Evolutionary conservation across 2,888 invertebrate genomes (phyloP), one percentile per base, ranked within the genome.

Genomic region (Metallyticus violacea): DNA sequence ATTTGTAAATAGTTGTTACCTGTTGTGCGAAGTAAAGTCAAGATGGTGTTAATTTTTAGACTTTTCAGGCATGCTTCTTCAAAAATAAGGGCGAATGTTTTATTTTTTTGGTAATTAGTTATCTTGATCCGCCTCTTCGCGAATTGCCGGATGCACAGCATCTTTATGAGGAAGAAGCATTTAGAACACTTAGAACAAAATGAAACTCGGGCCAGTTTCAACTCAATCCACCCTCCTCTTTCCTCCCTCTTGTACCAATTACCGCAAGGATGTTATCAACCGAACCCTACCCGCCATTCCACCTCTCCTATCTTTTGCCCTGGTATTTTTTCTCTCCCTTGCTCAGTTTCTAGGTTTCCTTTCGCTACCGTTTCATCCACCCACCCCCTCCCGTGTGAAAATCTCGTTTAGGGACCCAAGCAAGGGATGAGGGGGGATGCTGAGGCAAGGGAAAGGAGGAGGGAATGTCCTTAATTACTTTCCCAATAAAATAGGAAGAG

Each of bases 401-500:
- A 83, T 83, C 83, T 83, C 83, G 83, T 83, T 83, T 83, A 77
- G 83, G 81, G 81, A 40, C 81, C 77, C n/a, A 5, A 29, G 25
- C 30, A 78, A 78, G 85, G 85, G 85, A 85, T 79, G 78, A 79
- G 27, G 85, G 27, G 40, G 79, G 85, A 40, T 77, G 86, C 85
- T 77, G 79, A 79, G 87, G 83, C 79, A 79, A 77, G 79, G 87
- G 27, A 27, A 30, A 22, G 85, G 26, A 26, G 79, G 26, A 30
- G 86, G 85, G 85, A 76, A 81, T 83, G 82, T 85, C 86, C 87
- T 87, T 87, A 87, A 87, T 87, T 87, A 87, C 87, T 87, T 87
- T 87, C 87, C 87, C 87, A 87, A 87, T 87, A 87, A 87, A 87
- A 87, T 87, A 85, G 82, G 86, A 86, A 87, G 85, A 85, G 87